A percentile compares a stretch with the other conserved stretches of the same genome.
Evolutionary conservation across 2,113 vertebrate genomes (phyloP).

Genomic region (Gopherus flavomarginatus): DNA sequence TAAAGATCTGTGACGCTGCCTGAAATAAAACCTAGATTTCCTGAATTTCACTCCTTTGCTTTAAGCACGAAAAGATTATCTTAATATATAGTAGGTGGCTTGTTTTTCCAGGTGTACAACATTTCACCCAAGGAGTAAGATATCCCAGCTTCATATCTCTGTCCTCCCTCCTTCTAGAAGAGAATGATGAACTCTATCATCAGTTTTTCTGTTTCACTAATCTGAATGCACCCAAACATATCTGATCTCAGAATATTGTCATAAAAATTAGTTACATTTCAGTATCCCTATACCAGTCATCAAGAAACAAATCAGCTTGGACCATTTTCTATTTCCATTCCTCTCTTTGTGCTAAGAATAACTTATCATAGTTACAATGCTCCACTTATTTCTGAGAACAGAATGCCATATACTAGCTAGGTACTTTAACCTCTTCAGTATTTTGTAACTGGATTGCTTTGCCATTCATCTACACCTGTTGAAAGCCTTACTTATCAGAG

Average conservation of each 20-base stretch:
- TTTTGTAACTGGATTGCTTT: slow-evolving; percentile 43
- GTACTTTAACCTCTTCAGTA: slow-evolving; percentile 59
- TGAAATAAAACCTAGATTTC: not conserved
- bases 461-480: slow-evolving; percentile 63
- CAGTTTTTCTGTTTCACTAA: not conserved
- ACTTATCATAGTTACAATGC: not conserved
- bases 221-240: slow-evolving; percentile 29
- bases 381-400: slow-evolving; percentile 48
- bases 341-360: slow-evolving; percentile 54
- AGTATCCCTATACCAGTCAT: not conserved
- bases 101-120: not conserved
- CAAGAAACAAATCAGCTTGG: slow-evolving; percentile 42
- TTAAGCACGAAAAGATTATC: not conserved
- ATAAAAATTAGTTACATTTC: not conserved
- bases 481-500: slow-evolving; percentile 61
- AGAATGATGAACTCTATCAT: not conserved
- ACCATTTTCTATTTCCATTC: slow-evolving; percentile 38
- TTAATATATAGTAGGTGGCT: not conserved
- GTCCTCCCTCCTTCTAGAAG: slow-evolving; percentile 13
- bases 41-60: not conserved
- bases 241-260: slow-evolving; percentile 16
- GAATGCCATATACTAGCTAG: not conserved
- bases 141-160: not conserved
- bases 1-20: not conserved
- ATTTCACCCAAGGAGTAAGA: not conserved